phyloP scores from a whole-genome alignment of 1,140 invertebrate species.

The Triops longicaudatus region DNA sequence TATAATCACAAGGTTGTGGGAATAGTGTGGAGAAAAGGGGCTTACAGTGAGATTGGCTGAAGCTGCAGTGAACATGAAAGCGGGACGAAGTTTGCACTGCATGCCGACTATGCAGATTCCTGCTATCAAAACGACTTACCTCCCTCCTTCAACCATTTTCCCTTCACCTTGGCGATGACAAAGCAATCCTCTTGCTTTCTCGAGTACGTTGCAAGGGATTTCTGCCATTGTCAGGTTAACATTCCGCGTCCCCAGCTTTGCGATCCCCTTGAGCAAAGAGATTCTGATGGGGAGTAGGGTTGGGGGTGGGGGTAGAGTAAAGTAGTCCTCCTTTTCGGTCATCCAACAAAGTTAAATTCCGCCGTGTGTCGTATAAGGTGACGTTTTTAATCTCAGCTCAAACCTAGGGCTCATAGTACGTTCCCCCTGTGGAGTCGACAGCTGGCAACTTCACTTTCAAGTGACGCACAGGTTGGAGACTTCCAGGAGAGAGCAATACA shows the following conservation, averaged over 20 bases:
- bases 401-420: neutral
- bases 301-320: too few species aligned
- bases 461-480: neutral
- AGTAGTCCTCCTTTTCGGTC: too few species aligned
- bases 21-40: neutral
- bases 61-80: too few species aligned
- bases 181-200: neutral
- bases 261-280: neutral
- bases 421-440: neutral
- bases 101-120: conserved; percentile 11
- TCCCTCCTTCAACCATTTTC: too few species aligned
- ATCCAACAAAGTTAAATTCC: neutral
- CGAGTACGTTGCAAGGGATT: neutral
- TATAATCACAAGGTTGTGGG: too few species aligned
- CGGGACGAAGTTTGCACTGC: too few species aligned
- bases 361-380: neutral
- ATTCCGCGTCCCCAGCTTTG: neutral
- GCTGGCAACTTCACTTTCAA: neutral
- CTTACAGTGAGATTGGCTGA: neutral
- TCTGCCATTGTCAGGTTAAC: conserved; percentile 9
- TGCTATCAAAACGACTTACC: neutral
- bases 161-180: neutral
- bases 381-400: conserved; percentile 8
- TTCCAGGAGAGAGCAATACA: neutral
- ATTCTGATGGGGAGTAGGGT: too few species aligned